Evolutionary conservation across 2,113 vertebrate genomes (phyloP).

Genomic region (Marmota monax): DNA sequence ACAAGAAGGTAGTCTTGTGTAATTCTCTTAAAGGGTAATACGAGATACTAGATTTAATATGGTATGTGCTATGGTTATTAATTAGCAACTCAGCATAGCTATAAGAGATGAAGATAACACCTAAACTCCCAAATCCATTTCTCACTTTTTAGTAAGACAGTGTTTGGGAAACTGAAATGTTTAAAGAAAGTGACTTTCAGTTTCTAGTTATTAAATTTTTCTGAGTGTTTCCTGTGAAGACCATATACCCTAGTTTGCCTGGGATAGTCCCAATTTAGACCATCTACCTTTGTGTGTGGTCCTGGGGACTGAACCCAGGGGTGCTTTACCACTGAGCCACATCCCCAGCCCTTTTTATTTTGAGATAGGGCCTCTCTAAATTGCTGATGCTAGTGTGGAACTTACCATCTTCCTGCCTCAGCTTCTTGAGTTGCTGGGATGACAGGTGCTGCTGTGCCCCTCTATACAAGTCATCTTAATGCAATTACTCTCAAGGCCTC

Average conservation of each 20-base stretch:
- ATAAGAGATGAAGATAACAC: background rate
- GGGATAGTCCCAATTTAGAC: background rate
- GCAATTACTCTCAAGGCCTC: background rate
- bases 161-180: background rate
- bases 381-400: too few species aligned
- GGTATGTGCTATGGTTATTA: fast-evolving
- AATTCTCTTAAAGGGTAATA: background rate
- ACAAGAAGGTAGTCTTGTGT: background rate
- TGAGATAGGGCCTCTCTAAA: too few species aligned
- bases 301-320: too few species aligned
- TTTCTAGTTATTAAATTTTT: background rate
- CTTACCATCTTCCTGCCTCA: too few species aligned
- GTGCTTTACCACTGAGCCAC: too few species aligned
- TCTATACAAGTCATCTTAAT: background rate
- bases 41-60: background rate
- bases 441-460: too few species aligned
- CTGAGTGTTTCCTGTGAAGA: background rate
- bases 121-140: background rate
- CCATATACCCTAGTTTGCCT: background rate
- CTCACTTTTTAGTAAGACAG: background rate
- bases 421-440: too few species aligned
- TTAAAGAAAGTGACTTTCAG: background rate
- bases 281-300: too few species aligned
- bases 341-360: too few species aligned
- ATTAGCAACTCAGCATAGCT: background rate